Evolutionary conservation across 30 jellyfish, hydroid and myxozoan genomes (phyloP), one percentile per base, ranked within the genome.

Genomic region (Aurelia aurita complex sp. Pacific): DNA sequence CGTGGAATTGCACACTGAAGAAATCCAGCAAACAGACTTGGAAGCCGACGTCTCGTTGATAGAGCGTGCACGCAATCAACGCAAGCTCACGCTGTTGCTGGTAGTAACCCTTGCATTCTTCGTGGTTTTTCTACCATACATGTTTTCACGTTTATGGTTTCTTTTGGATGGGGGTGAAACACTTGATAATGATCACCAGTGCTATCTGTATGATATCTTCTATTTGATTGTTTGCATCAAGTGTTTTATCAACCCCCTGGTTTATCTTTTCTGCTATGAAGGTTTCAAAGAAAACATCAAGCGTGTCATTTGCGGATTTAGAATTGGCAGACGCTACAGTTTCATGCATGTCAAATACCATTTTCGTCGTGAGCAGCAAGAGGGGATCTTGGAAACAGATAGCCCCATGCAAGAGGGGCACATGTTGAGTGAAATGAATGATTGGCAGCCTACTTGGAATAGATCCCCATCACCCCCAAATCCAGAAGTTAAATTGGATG

Each of bases 261-360:
- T 84, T 42, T 84, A 60, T 32, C 34, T 73, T 33, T 8, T 51
- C 23, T 54, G 57, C 82, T 72, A 61, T 23, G 93, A 84, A 64
- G 86, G 86, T 4, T 84, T 84, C 82, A 73, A 79, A 64, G 86
- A 73, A 36, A 84, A 84, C 82, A 72, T 84, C 76, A 84, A 84
- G 64, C 84, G 93, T 6, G 74, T 84, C 53, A 15, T 84, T 2
- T 63, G 87, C 33, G 81, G 93, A 51, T 84, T 70, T 13, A 73
- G 85, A 14, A 71, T 82, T 60, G 91, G 91, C 32, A 71, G 85
- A 29, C 65, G 91, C 15, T 73, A 82, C 69, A 73, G 71, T 76
- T 84, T 73, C 87, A 74, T 73, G 77, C 82, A 84, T 35, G 67
- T 84, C 67, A 73, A 73, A 42, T 84, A 73, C 75, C 80, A 64